Percentiles rank a stretch among this genome's conserved stretches.
Conservation (phyloP, 2,888 invertebrate species). For the Drosophila buzzatii region DNA sequence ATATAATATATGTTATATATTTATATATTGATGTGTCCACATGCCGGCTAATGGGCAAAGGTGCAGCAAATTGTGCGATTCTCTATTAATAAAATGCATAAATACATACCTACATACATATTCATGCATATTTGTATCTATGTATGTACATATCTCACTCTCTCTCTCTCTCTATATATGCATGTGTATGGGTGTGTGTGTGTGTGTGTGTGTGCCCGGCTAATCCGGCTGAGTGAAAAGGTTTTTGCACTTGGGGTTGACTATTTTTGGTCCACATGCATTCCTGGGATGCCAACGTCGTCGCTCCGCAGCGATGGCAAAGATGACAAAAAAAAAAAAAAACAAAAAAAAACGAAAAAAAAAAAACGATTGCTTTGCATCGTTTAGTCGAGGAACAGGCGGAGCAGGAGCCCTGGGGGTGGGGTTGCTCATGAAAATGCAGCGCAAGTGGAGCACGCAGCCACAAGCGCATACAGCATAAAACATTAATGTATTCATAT, state of each 20-base stretch:
- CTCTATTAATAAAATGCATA: constrained; percentile 60
- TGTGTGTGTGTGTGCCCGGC: constrained; percentile 25
- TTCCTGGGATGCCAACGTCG: constrained; percentile 69
- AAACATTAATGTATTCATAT: constrained; percentile 24
- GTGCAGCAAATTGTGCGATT: constrained; percentile 44
- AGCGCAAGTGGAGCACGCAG: constrained; percentile 68
- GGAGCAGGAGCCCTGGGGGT: not conserved
- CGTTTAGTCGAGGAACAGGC: not conserved
- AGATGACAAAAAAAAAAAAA: constrained; percentile 16
- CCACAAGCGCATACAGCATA: constrained; percentile 20
- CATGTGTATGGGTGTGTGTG: not conserved
- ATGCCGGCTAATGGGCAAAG: constrained; percentile 38
- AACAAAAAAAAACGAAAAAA: not conserved
- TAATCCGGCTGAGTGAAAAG: constrained; percentile 50
- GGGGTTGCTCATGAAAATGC: constrained; percentile 63
- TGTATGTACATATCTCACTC: not conserved
- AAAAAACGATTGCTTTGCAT: constrained; percentile 12
- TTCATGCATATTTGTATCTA: not conserved
- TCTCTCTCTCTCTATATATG: too few species aligned
- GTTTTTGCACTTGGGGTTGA: constrained; percentile 77
- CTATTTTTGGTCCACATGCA: constrained; percentile 70
- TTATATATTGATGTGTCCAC: constrained; percentile 3
- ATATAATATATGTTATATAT: constrained; percentile 2
- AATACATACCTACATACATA: constrained; percentile 4
- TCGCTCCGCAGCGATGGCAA: constrained; percentile 11